phyloP scores from a whole-genome alignment of 1,140 invertebrate genomes.

The Orchestia grillus region DNA sequence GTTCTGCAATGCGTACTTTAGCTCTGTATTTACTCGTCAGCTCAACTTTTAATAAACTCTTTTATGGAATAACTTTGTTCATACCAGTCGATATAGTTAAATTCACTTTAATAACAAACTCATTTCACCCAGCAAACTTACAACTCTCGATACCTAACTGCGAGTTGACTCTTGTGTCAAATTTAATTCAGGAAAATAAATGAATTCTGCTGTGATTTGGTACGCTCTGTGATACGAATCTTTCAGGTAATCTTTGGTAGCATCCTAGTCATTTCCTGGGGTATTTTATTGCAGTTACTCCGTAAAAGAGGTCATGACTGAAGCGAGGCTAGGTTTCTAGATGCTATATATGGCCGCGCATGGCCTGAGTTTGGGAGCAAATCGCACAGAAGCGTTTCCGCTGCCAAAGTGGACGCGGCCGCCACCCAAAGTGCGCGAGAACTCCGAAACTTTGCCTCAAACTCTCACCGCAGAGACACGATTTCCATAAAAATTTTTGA shows the following conservation, averaged over 20 bases:
- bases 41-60: no score
- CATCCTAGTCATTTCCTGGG: background rate
- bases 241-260: background rate
- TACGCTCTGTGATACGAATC: background rate
- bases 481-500: slow-evolving; percentile 56
- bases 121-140: background rate
- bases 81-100: no score
- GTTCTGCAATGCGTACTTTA: no score
- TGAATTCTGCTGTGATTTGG: background rate
- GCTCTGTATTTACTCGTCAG: no score
- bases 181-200: background rate
- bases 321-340: background rate
- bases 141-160: background rate
- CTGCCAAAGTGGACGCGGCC: background rate
- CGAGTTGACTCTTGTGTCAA: background rate
- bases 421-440: slow-evolving; percentile 15
- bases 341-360: background rate
- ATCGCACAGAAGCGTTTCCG: background rate
- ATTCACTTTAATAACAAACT: background rate
- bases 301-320: background rate
- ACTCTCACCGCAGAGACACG: slow-evolving; percentile 44
- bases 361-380: background rate
- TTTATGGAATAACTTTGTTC: no score
- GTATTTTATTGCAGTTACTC: background rate
- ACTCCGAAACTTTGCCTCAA: slow-evolving; percentile 12